Evolutionary conservation across 2,113 vertebrate species (phyloP).

Genomic region (Mionectes macconnelli): DNA sequence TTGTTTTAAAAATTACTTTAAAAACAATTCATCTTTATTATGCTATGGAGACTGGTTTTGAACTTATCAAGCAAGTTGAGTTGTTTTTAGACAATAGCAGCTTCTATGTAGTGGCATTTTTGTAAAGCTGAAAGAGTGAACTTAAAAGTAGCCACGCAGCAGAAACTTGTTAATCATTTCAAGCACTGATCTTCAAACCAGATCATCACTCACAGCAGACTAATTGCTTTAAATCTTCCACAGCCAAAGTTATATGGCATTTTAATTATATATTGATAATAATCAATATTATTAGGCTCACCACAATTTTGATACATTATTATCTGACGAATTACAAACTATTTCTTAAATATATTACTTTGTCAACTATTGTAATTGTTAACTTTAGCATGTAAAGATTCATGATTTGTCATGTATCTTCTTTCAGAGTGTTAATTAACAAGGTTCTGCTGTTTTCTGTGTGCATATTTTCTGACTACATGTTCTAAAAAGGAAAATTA

Average conservation of each 20-base stretch:
- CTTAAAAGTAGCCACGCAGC: neutral
- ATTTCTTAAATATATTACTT: neutral
- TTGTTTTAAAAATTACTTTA: neutral
- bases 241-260: neutral
- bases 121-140: conserved; percentile 21
- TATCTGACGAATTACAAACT: neutral
- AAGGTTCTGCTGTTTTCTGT: conserved; percentile 47
- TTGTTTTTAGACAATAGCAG: conserved; percentile 27
- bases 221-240: neutral
- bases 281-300: neutral
- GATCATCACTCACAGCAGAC: neutral
- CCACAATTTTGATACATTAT: neutral
- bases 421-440: neutral
- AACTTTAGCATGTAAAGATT: neutral
- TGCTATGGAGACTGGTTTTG: neutral
- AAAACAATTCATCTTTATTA: neutral
- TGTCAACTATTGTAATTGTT: neutral
- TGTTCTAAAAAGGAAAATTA: neutral
- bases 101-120: neutral
- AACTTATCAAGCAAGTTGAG: neutral
- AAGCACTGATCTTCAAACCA: neutral
- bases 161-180: conserved; percentile 43
- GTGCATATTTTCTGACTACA: neutral
- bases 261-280: neutral
- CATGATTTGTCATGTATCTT: neutral